Evolutionary conservation across 2,113 vertebrate species (phyloP).

Genomic region (Willisornis vidua): DNA sequence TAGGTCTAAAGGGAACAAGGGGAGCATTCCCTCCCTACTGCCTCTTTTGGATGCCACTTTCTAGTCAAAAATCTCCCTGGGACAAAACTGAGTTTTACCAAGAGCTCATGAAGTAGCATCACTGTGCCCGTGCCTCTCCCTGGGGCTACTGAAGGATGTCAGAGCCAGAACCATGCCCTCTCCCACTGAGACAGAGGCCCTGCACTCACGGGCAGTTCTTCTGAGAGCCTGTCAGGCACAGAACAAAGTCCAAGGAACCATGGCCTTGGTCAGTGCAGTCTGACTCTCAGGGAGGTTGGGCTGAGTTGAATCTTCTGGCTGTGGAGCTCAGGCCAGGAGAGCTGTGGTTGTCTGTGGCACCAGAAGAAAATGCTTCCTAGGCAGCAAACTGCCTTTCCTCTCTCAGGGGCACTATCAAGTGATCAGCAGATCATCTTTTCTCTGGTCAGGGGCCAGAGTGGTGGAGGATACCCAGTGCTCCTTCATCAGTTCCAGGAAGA

Average conservation of each 20-base stretch:
- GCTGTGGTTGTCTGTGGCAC: neutral
- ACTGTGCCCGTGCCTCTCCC: neutral
- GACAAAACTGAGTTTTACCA: neutral
- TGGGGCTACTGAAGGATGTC: neutral
- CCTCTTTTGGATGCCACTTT: neutral
- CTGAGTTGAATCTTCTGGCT: neutral
- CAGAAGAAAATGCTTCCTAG: neutral
- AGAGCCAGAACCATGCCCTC: fast-evolving
- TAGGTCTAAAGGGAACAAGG: neutral
- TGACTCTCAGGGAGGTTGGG: neutral
- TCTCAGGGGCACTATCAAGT: neutral
- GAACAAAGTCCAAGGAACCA: neutral
- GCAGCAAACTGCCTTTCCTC: neutral
- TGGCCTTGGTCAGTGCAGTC: neutral
- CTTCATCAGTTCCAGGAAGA: neutral
- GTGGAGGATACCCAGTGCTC: neutral
- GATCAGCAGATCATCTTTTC: neutral
- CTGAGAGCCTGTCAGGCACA: neutral
- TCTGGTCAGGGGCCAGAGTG: neutral
- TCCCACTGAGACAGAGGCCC: neutral
- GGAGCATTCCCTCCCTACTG: neutral
- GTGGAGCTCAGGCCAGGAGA: neutral
- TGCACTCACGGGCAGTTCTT: neutral
- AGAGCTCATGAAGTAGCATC: fast-evolving
- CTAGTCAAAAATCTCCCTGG: neutral